These are phyloP conservation scores for Micromys minutus DNA, from an alignment of 2,113 vertebrate genomes.

Conservation along the genomic window DNA sequence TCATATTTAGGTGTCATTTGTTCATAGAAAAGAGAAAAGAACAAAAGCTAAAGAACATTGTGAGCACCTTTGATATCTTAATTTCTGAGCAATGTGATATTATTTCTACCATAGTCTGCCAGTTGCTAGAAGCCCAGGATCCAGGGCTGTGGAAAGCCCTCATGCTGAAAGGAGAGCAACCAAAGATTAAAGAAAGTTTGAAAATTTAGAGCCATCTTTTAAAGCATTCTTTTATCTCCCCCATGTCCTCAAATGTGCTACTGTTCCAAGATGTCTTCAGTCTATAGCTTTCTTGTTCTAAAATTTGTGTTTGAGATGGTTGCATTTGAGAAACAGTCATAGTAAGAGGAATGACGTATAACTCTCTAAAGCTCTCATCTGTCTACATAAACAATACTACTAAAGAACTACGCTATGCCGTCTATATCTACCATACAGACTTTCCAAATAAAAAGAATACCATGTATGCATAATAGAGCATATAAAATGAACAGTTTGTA, in stretches of 20 bases:
- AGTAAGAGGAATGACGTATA: not conserved
- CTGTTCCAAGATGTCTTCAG: not conserved
- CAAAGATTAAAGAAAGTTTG: not conserved
- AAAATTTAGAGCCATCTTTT: not conserved
- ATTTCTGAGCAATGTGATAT: not conserved
- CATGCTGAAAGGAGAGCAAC: not conserved
- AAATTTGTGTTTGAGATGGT: not conserved
- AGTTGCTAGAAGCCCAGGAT: not conserved
- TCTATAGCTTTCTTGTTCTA: not conserved
- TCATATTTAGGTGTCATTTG: not conserved
- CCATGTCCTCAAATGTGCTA: not conserved
- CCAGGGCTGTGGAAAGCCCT: accelerated
- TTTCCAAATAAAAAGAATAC: constrained; percentile 9
- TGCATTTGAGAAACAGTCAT: not conserved
- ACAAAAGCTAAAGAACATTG: not conserved
- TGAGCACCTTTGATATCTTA: not conserved
- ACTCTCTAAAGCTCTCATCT: not conserved
- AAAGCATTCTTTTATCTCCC: not conserved
- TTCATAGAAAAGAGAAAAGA: not conserved
- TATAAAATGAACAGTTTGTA: not conserved
- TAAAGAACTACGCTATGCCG: not conserved
- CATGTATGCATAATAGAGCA: not conserved
- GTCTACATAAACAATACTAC: not conserved
- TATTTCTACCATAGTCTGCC: not conserved
- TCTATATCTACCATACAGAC: not conserved